Conservation (phyloP, 2,113 vertebrate genomes). For the Tringa solitaria region DNA sequence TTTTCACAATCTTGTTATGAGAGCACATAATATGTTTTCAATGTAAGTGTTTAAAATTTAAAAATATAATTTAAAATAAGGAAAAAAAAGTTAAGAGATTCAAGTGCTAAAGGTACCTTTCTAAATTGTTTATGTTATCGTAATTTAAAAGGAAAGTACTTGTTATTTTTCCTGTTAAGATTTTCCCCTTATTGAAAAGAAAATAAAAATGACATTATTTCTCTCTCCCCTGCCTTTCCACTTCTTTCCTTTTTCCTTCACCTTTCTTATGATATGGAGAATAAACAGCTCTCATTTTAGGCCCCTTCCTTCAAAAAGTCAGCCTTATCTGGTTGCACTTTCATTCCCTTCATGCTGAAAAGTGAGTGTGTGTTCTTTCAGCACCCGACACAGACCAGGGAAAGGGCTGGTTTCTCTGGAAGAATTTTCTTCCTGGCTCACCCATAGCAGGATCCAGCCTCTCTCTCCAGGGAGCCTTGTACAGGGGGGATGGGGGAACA, state of each 20-base stretch:
- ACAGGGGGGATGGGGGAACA: neutral
- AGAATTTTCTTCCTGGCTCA: neutral
- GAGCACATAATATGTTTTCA: neutral
- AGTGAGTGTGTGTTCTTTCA: neutral
- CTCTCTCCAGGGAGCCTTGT: neutral
- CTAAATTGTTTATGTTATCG: neutral
- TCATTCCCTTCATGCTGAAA: neutral
- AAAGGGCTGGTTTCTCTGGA: neutral
- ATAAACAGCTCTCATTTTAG: neutral
- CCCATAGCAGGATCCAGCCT: neutral
- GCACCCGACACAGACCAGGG: neutral
- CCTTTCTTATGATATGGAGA: neutral
- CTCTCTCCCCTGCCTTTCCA: accelerated
- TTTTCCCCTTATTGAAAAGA: neutral
- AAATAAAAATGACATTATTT: neutral
- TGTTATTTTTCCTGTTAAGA: neutral
- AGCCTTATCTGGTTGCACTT: neutral
- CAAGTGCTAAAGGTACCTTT: neutral
- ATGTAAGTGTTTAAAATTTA: neutral
- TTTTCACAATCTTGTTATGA: neutral
- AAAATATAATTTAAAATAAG: neutral
- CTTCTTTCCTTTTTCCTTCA: neutral
- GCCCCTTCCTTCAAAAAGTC: neutral
- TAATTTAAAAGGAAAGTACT: neutral
- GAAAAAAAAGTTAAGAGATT: neutral